Evolutionary conservation across 2,888 invertebrate species (phyloP), one percentile per base, ranked within the genome.

Genomic region (Calliscelio sp.): DNA sequence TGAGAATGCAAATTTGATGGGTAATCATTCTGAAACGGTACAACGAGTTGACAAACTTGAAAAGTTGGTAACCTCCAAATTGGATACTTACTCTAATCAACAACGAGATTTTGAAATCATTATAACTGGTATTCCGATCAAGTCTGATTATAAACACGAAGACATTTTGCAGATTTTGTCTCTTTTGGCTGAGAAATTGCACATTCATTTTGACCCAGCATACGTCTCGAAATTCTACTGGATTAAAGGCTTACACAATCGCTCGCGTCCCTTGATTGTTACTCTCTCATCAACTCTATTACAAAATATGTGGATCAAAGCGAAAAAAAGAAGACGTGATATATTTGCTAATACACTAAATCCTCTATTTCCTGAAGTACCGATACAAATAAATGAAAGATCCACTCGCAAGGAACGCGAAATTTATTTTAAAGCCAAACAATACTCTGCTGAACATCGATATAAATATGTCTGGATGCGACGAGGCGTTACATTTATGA

Each of bases 391-490:
- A 2, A 49, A 49, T 49, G 49, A 49, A 11, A 7, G 49, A 22
- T 49, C 49, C 4, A 49, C 49, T 6, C 49, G 49, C 2, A 11
- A 6, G 18, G 49, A 49, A 22, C 18, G 49, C 2, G 22, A 18
- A 11, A 14, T 16, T 20, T 49, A 11, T 18, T 49, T 49, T 22
- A 4, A 14, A 22, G 8, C 20, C 11, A 49, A 49, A 11, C 20
- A 16, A 2, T 49, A 18, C 18, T 5, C 49, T 14, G 18, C 16
- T 18, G 18, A 20, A 14, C 5, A 49, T 11, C 3, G 8, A 6
- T 49, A 11, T 22, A 49, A 49, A 49, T 49, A 18, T 49, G 49
- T 49, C 3, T 49, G 49, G 49, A 49, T 49, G 49, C 18, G 22
- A 18, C 18, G 49, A 7, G 20, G 49, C 4, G 20, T 18, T 18